Base-by-base conservation (phyloP, 2,888 invertebrate species). In the Papilio elwesi region DNA sequence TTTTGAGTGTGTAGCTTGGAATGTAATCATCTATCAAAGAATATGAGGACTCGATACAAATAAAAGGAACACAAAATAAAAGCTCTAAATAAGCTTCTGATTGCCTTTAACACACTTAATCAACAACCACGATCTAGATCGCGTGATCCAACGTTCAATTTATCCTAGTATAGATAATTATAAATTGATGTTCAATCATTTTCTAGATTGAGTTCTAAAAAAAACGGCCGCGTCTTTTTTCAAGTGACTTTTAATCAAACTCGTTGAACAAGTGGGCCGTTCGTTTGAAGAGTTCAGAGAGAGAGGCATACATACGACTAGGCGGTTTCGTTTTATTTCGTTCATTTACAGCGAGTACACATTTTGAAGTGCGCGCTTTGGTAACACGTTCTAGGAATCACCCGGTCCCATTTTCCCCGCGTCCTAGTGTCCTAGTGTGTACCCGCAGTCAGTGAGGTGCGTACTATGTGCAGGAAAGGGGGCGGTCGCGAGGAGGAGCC, bases 401-500 rank as follows among this genome's bases (percentile, higher is more conserved):
- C 43, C 43, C 43, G 43, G 43, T 43, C 8, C 43, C 43, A 43
- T 1, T 43, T 7, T 43, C 43, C 43, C 9, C 43, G 43, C 7
- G 5, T 43, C 43, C 43, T 43, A 5, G 5, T 7, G 43, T 6
- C 6, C 6, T 5, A 43, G 36, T 62, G n/a, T 43, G 10, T 43
- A 43, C 26, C 26, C 43, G 43, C 9, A 9, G 43, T 43, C 6
- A 15, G 43, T 9, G 15, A 51, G 51, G 38, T 52, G 26, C 47
- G 52, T 15, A 48, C 51, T 75, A 71, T 81, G 77, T 76, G 72
- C 84, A 92, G 93, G 93, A 91, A 90, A 88, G 93, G 91, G 92
- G 92, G 92, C 90, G 92, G 91, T 84, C 88, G 87, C 87, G 91
- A 90, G 90, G 90, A 91, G 90, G 91, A 87, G 89, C 87, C 91